Base-by-base conservation (phyloP, 2,888 invertebrate species). In the Phengaris arion region DNA sequence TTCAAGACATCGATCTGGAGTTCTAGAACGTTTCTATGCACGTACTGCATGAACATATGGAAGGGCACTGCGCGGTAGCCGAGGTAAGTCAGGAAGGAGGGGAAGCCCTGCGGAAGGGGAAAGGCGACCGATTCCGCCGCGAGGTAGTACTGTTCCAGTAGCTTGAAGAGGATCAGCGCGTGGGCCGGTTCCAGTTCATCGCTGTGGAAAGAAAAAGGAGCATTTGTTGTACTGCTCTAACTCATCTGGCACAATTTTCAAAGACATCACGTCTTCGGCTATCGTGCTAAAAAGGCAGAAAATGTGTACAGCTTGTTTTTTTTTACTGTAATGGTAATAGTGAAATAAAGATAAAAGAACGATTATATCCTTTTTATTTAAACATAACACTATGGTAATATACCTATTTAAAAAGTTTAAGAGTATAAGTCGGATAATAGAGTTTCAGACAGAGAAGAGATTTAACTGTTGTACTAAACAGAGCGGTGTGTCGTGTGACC, bases 1-100 rank as follows among this genome's bases (percentile, higher is more conserved):
- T 97, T 97, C 94, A 97, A 96, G 2, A 97, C 97, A 84, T 98
- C 98, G 48, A 97, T 96, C 91, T 98, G 98, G 79, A 98, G 89
- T 84, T 97, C 97, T 81, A 98, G 96, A 68, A 98, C 97, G 85
- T 97, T 96, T 82, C 96, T 94, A 81, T 96, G 96, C 76, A 97
- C 96, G 87, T 98, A 97, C 87, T 98, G 98, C 82, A 97, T 88
- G 87, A 98, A 98, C 85, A 96, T 95, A 79, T 96, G 95, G 88
- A 96, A 97, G 51, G 95, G 94, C 79, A 98, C 90, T 46, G 97
- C 96, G 81, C 96, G 94, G 88, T 97, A 97, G 1, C 97, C 98
- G 75, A 98, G 94, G 87, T 97, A 97, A 2, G 98, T 96, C 87
- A 98, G 97, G 93, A 98, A 98, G 6, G 98, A 97, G 22, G 96